These are phyloP conservation scores for Eulemur macaco DNA, from an alignment of 2,113 vertebrate species.

Conservation along the genomic window DNA sequence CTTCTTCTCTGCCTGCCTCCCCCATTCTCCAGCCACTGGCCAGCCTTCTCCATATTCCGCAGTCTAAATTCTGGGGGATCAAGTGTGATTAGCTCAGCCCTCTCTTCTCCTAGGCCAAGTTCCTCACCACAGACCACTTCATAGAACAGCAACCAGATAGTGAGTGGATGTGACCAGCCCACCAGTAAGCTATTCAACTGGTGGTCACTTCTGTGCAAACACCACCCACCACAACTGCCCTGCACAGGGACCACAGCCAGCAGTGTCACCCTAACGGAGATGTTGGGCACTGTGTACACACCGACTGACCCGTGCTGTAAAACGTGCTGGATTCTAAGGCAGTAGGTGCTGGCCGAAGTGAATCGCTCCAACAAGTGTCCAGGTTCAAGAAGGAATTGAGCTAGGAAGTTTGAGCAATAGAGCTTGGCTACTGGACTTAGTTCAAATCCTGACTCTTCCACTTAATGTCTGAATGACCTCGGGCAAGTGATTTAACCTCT, in stretches of 20 bases:
- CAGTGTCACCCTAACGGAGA: not conserved
- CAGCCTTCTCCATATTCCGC: not conserved
- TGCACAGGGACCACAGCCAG: fast-evolving
- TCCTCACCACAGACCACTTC: not conserved
- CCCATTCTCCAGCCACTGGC: not conserved
- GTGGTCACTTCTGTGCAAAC: not conserved
- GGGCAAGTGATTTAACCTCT: not conserved
- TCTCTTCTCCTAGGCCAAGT: not conserved
- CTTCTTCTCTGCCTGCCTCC: not conserved
- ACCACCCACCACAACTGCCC: not conserved
- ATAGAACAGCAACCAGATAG: not conserved
- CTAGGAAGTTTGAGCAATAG: not conserved
- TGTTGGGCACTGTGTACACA: fast-evolving
- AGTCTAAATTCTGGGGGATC: not conserved
- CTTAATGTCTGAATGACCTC: not conserved
- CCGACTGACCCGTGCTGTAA: not conserved
- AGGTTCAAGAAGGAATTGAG: not conserved
- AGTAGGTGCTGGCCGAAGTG: not conserved
- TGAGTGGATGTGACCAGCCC: not conserved
- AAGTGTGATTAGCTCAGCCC: not conserved
- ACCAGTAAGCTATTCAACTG: too few species aligned
- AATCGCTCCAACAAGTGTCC: not conserved
- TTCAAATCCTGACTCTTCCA: not conserved
- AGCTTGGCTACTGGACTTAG: not conserved
- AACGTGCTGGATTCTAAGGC: too few species aligned